Base-by-base conservation (phyloP, 2,113 vertebrate genomes). In the Trichechus manatus region DNA sequence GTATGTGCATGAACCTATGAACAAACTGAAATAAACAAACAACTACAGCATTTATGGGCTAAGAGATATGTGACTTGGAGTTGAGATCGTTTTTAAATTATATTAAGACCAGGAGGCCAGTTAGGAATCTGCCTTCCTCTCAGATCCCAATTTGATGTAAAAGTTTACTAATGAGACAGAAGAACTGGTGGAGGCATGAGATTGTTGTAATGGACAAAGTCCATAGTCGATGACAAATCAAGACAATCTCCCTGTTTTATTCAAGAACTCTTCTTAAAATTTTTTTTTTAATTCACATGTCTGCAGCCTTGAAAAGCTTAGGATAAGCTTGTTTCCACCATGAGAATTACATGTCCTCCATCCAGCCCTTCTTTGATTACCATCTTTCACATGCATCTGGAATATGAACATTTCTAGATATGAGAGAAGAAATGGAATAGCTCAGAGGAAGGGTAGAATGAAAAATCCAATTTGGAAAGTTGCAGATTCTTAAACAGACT, bases 141-240 rank as follows among this genome's bases (percentile, higher is more conserved):
- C n/a, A 96, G n/a, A 90, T 22, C 25, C 87, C 59, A 81, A 53
- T 59, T 82, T 56, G 88, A 79, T 89, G 14, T 86, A 85, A 95
- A 72, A 9, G n/a, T 83, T 93, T 92, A 53, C 47, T 36, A 14
- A 72, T 79, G 29, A 89, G 50, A 63, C 25, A 82, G 14, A 61
- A 84, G n/a, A 39, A n/a, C 44, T 56, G 47, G 15, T 64, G 47
- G 4, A n/a, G 47, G 14, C 11, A 9, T 19, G 33, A 4, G 5
- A 13, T 47, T 9, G 9, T 33, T 42, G 20, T 31, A 63, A 39
- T 23, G 25, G 5, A 56, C 85, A 81, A 85, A 72, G 36, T 53
- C 9, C 14, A 89, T 3, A 36, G 50, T 31, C 15, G 53, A 1
- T 44, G 79, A 95, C 29, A 94, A 83, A 31, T 72, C 1, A 50